Percentiles rank a stretch among this genome's conserved stretches.
Evolutionary conservation across 2,113 vertebrate genomes (phyloP).

Genomic region (Procavia capensis): DNA sequence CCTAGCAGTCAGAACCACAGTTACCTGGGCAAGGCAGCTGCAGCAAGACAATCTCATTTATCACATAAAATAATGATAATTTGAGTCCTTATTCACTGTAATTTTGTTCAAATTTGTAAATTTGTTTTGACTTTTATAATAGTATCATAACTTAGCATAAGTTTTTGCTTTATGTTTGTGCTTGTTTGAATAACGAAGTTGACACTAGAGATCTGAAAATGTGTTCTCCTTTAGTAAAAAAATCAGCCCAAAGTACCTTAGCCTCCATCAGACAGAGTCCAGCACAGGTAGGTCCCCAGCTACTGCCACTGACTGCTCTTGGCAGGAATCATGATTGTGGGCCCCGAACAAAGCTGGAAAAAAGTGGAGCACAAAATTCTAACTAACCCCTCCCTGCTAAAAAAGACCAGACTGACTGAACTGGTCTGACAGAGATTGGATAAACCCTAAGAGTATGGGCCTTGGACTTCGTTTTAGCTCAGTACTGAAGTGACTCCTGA

Average conservation of each 20-base stretch:
- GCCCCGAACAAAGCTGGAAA: no score
- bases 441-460: no score
- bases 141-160: background rate
- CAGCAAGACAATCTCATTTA: background rate
- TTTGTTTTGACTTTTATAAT: background rate
- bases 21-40: background rate
- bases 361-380: no score
- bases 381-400: fast-evolving
- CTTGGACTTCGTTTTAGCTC: no score
- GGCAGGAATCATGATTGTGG: no score
- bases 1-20: fast-evolving
- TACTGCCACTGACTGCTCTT: no score
- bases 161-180: background rate
- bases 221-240: background rate
- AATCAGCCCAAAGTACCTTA: background rate
- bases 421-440: no score
- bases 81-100: background rate
- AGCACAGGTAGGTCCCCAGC: no score
- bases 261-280: no score
- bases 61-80: background rate
- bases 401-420: no score
- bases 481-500: no score
- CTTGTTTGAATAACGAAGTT: constrained; percentile 19
- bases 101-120: constrained; percentile 5
- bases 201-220: background rate